A percentile compares a stretch with the other conserved stretches of the same genome.
Evolutionary conservation across 1,140 invertebrate species (phyloP).

Genomic region (Drosophila mayri): DNA sequence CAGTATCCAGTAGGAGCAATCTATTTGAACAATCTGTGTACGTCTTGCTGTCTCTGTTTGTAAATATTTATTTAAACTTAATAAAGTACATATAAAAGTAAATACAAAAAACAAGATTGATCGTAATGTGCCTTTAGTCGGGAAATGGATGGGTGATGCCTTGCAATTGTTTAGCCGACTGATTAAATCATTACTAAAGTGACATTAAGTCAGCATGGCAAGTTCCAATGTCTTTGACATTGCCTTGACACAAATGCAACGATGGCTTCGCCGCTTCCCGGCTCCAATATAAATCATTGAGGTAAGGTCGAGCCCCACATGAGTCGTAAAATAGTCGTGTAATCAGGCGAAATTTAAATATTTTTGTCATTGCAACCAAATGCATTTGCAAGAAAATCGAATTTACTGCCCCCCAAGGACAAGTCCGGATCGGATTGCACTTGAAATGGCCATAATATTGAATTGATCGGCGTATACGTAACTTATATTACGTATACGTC

Average conservation of each 20-base stretch:
- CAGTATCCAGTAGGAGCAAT: conserved; percentile 41
- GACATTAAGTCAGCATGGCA: conserved; percentile 29
- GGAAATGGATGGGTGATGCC: conserved; percentile 2
- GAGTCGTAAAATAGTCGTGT: conserved; percentile 50
- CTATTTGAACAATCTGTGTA: conserved; percentile 47
- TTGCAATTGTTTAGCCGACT: neutral
- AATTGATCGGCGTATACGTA: conserved; percentile 67
- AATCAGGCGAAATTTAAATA: conserved; percentile 73
- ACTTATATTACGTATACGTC: conserved; percentile 73
- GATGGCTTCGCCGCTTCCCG: conserved; percentile 30
- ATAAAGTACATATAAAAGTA: conserved; percentile 77
- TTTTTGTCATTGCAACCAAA: conserved; percentile 55
- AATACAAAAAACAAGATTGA: conserved; percentile 35
- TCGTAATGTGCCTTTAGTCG: neutral
- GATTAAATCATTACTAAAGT: conserved; percentile 46
- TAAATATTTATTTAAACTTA: conserved; percentile 83
- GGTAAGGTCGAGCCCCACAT: conserved; percentile 52
- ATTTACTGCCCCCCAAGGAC: conserved; percentile 57
- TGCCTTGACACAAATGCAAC: conserved; percentile 54
- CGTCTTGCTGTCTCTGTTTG: conserved; percentile 72
- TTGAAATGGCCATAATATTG: conserved; percentile 72
- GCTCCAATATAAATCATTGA: conserved; percentile 45
- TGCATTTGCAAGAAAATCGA: conserved; percentile 39
- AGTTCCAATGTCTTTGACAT: conserved; percentile 3
- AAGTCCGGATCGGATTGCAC: conserved; percentile 55